phyloP scores from a whole-genome alignment of 2,888 invertebrate species.

The Drosophila histrio region DNA sequence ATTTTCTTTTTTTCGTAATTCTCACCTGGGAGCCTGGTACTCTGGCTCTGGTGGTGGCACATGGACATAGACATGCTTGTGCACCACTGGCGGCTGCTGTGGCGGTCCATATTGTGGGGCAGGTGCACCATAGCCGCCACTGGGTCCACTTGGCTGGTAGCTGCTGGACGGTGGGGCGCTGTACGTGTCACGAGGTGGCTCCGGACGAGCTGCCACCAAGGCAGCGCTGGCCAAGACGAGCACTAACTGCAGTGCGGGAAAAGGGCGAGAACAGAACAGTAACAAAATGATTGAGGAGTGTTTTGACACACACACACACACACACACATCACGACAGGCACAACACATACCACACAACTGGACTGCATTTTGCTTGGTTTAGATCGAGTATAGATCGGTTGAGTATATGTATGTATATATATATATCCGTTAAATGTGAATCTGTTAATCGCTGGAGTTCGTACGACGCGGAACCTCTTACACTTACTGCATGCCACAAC shows the following conservation, averaged over 20 bases:
- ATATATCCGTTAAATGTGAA: constrained; percentile 41
- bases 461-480: constrained; percentile 83
- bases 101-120: constrained; percentile 89
- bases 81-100: constrained; percentile 90
- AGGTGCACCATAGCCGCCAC: constrained; percentile 86
- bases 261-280: neutral
- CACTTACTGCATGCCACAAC: constrained; percentile 83
- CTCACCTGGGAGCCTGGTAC: constrained; percentile 88
- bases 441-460: constrained; percentile 50
- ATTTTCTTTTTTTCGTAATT: constrained; percentile 19
- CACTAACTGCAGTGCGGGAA: constrained; percentile 70
- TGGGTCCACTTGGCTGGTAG: constrained; percentile 84
- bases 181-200: constrained; percentile 83
- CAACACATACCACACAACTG: constrained; percentile 82
- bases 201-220: constrained; percentile 81
- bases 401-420: constrained; percentile 4
- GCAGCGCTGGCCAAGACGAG: constrained; percentile 75
- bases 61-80: constrained; percentile 96
- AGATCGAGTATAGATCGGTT: constrained; percentile 38
- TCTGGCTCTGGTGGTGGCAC: constrained; percentile 95
- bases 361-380: constrained; percentile 77
- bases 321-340: neutral
- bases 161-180: constrained; percentile 79
- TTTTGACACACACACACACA: constrained; percentile 18
- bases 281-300: neutral